Evolutionary conservation across 2,113 vertebrate genomes (phyloP), one percentile per base, ranked within the genome.

Genomic region (Dermatemys mawii): DNA sequence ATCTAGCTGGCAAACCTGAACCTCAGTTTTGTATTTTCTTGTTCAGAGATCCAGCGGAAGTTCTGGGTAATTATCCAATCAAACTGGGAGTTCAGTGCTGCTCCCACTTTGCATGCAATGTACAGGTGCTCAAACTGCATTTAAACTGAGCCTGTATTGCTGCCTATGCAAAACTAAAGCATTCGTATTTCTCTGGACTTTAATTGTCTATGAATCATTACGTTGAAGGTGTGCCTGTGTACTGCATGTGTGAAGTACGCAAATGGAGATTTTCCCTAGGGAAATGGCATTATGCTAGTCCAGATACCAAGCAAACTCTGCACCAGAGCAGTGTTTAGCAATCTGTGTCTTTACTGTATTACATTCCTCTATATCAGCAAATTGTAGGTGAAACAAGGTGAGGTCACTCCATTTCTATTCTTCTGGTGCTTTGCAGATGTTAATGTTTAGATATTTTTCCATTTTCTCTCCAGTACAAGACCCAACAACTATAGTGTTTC

Each of bases 261-360:
- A 76, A 41, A 26, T 27, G 6, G 11, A 5, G 70, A 44, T 75
- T 75, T 75, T 73, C 48, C 1, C 57, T 85, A 2, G 70, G 3
- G 44, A 91, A 21, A 49, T 35, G 14, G 51, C 12, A 92, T 21
- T 84, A 70, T 4, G 41, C 73, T 27, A 46, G 26, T 78, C 38
- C 11, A 44, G 83, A 27, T 5, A 92, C 27, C 35, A 83, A 88
- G 44, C 7, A 44, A 94, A 24, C 53, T 94, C 87, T 90, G 81
- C 38, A 76, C 41, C 50, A 94, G 78, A 95, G 89, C 16, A 41
- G n/a, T 5, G 5, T 27, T 95, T n/a, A 44, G 57, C 82, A 89
- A 67, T 89, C 90, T 95, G 95, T 89, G 29, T 1, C 4, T 83
- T 93, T 95, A 90, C 46, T 92, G 38, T 57, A 79, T 84, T 67